Conservation (phyloP, 2,797 vertebrate genomes). For the Lepus oiostolus region DNA sequence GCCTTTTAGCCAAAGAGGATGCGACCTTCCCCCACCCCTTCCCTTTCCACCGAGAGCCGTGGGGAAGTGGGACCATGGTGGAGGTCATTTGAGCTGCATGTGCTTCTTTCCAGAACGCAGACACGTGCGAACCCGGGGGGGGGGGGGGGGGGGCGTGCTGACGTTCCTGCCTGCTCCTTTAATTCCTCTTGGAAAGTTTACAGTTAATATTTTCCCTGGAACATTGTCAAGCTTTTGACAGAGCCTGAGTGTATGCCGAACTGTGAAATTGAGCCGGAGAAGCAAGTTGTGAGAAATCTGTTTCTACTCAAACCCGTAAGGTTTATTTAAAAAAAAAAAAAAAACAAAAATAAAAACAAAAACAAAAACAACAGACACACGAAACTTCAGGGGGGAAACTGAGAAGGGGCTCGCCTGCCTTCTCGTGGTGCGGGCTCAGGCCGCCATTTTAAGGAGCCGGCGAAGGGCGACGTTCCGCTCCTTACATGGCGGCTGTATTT, state of each 20-base stretch:
- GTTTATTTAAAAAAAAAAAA: conserved; percentile 87
- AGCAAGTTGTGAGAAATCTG: conserved; percentile 93
- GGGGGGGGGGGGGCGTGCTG: conserved; percentile 78
- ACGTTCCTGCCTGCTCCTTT: conserved; percentile 82
- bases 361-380: conserved; percentile 71
- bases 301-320: conserved; percentile 93
- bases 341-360: conserved; percentile 76
- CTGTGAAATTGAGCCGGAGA: conserved; percentile 91
- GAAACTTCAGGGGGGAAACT: neutral
- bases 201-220: conserved; percentile 96
- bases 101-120: neutral
- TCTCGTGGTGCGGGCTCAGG: conserved; percentile 86
- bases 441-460: conserved; percentile 95
- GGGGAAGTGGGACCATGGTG: conserved; percentile 74
- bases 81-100: conserved; percentile 68
- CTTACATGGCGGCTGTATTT: conserved; percentile 95
- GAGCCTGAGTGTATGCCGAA: conserved; percentile 91
- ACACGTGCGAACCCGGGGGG: conserved; percentile 62
- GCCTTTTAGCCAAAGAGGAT: conserved; percentile 81
- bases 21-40: conserved; percentile 64
- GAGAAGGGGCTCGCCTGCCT: conserved; percentile 85
- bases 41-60: conserved; percentile 64
- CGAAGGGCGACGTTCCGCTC: conserved; percentile 92
- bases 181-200: conserved; percentile 91
- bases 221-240: conserved; percentile 93